These are phyloP conservation scores for Torymus texanus DNA, from an alignment of 2,888 invertebrate genomes.

Conservation along the genomic window DNA sequence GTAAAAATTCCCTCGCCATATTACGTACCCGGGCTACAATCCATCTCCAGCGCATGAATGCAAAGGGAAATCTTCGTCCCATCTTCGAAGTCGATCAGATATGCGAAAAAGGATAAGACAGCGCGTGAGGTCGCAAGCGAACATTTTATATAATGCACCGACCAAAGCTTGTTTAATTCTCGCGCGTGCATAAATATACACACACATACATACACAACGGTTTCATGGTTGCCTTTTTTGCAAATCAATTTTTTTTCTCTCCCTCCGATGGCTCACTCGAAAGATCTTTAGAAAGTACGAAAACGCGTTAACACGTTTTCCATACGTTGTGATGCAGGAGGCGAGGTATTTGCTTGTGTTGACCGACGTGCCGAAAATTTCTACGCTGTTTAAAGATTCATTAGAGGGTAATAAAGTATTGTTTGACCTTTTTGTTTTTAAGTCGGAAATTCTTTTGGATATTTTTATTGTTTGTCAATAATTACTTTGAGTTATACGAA, in stretches of 20 bases:
- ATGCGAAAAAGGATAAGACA: background rate
- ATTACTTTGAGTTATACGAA: too few relatives aligned
- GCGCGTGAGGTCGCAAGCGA: background rate
- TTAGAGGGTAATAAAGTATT: background rate
- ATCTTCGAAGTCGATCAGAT: constrained; percentile 3
- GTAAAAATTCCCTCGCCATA: too few relatives aligned
- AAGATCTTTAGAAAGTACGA: constrained; percentile 11
- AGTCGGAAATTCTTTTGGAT: too few relatives aligned
- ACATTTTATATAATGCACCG: too few relatives aligned
- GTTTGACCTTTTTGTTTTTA: constrained; percentile 17
- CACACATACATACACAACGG: too few relatives aligned
- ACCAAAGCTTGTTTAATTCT: too few relatives aligned
- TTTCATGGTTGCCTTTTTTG: too few relatives aligned
- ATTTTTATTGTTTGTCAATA: too few relatives aligned
- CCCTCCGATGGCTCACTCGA: background rate
- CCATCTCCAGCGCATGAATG: background rate
- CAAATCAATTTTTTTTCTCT: background rate
- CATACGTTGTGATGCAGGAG: background rate
- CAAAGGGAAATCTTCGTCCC: constrained; percentile 2
- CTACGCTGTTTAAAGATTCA: constrained; percentile 1
- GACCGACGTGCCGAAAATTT: background rate
- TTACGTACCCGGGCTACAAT: too few relatives aligned
- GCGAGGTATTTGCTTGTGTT: background rate
- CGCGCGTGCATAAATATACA: too few relatives aligned
- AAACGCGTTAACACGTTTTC: background rate